phyloP scores from a whole-genome alignment of 2,113 vertebrate species.

The Mormyrus iriodes region DNA sequence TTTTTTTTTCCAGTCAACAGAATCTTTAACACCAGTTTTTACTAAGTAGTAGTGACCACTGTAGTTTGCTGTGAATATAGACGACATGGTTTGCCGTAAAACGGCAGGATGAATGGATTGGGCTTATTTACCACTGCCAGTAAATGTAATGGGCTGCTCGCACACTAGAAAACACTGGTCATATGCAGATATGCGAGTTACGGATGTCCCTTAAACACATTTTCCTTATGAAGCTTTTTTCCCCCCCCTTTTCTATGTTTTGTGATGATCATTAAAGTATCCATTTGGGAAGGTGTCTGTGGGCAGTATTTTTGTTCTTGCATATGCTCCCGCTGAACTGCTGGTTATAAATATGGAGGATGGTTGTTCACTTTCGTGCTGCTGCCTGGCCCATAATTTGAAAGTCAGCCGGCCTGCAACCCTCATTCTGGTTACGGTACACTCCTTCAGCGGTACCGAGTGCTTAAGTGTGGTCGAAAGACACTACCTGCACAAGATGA shows the following conservation, averaged over 20 bases:
- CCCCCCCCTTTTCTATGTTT: neutral
- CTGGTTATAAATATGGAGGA: neutral
- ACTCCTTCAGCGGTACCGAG: neutral
- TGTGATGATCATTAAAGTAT: neutral
- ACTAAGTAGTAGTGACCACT: neutral
- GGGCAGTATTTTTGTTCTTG: neutral
- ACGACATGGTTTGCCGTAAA: neutral
- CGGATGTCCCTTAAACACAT: neutral
- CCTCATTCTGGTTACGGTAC: neutral
- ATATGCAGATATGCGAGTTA: neutral
- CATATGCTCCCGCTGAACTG: neutral
- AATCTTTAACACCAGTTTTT: neutral
- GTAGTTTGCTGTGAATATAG: neutral
- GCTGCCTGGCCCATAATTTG: neutral
- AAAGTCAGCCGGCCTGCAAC: neutral
- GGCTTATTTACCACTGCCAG: neutral
- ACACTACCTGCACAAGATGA: neutral
- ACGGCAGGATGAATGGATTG: neutral
- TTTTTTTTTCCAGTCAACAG: neutral
- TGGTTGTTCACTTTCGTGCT: neutral
- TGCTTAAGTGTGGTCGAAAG: neutral
- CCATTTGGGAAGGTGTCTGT: neutral
- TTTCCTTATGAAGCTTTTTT: too few species aligned
- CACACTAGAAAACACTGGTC: neutral
- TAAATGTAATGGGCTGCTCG: neutral